A percentile compares a stretch with the other conserved stretches of the same genome.
Evolutionary conservation across 2,113 vertebrate species (phyloP).

Genomic region (Eclectus roratus): DNA sequence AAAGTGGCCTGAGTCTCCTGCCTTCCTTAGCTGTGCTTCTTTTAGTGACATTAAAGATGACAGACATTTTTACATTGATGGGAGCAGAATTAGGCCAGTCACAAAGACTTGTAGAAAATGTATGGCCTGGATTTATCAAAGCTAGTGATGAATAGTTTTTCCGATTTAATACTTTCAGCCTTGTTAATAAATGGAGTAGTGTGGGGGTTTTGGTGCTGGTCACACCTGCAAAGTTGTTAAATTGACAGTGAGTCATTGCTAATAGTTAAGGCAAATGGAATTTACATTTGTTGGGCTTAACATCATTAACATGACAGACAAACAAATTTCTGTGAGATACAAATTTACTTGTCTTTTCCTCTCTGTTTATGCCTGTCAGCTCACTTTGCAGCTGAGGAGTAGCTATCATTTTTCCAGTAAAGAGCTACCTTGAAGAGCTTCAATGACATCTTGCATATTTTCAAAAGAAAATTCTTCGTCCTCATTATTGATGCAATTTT

Average conservation of each 20-base stretch:
- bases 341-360: neutral
- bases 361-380: slow-evolving; percentile 6
- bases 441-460: neutral
- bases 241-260: neutral
- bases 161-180: neutral
- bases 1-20: neutral
- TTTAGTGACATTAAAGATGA: neutral
- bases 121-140: neutral
- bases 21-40: neutral
- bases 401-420: neutral
- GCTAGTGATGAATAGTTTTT: neutral
- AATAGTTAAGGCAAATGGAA: neutral
- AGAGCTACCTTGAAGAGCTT: neutral
- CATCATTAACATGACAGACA: neutral
- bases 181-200: neutral
- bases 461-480: neutral
- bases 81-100: neutral
- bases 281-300: slow-evolving; percentile 19
- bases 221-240: neutral
- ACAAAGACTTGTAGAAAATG: neutral
- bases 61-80: neutral
- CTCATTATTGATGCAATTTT: neutral
- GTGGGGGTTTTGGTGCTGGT: neutral
- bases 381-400: neutral
- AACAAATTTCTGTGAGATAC: neutral